Evolutionary conservation across 2,888 invertebrate species (phyloP).

Genomic region (Oscheius sp.): DNA sequence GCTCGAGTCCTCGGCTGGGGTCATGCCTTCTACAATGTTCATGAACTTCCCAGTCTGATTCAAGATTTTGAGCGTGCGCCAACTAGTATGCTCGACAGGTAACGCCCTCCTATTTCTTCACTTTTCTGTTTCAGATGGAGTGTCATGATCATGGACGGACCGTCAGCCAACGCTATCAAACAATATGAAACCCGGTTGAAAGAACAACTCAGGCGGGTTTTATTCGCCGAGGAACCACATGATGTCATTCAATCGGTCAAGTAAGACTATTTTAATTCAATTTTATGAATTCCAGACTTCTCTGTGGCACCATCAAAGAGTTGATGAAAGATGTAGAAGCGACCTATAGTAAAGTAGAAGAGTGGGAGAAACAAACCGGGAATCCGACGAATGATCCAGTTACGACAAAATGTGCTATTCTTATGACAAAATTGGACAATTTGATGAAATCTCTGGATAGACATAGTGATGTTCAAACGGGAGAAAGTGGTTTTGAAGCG

Average conservation of each 20-base stretch:
- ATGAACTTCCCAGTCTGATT: slow-evolving; percentile 87
- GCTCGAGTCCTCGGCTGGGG: slow-evolving; percentile 96
- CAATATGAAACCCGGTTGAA: slow-evolving; percentile 69
- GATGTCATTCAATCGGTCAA: slow-evolving; percentile 45
- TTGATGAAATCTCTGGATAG: slow-evolving; percentile 80
- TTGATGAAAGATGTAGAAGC: slow-evolving; percentile 76
- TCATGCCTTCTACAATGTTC: slow-evolving; percentile 92
- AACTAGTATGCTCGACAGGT: slow-evolving; percentile 94
- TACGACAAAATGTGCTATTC: slow-evolving; percentile 76
- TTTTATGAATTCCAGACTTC: slow-evolving; percentile 70
- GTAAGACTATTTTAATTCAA: slow-evolving; percentile 4
- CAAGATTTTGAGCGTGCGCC: slow-evolving; percentile 95
- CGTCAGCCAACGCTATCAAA: slow-evolving; percentile 43
- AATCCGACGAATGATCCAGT: slow-evolving; percentile 34
- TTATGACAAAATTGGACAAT: slow-evolving; percentile 82
- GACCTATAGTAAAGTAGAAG: slow-evolving; percentile 37
- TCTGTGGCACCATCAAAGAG: slow-evolving; percentile 84
- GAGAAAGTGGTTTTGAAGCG: slow-evolving; percentile 55
- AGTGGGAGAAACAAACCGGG: slow-evolving; percentile 31
- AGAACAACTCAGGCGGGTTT: slow-evolving; percentile 40
- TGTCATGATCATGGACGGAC: slow-evolving; percentile 84
- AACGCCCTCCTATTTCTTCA: slow-evolving; percentile 13
- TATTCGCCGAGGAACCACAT: slow-evolving; percentile 47
- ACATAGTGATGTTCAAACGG: slow-evolving; percentile 74
- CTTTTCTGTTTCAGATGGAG: slow-evolving; percentile 80